Percentiles rank a stretch among this genome's conserved stretches.
These are phyloP conservation scores for Sander vitreus DNA, from an alignment of 2,113 vertebrate genomes.

Conservation along the genomic window DNA sequence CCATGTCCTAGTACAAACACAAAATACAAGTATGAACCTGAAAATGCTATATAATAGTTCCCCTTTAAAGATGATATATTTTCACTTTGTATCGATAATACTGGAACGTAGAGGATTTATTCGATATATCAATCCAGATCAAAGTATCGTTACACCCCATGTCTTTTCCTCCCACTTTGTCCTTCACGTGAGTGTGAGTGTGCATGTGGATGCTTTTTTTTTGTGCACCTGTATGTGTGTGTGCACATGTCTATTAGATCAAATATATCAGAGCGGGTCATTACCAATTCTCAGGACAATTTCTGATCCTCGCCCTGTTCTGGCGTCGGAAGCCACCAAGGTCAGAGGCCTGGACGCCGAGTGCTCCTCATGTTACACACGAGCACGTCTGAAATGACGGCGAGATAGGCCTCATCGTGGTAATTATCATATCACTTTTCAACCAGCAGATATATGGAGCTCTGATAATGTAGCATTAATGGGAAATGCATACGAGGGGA, in stretches of 20 bases:
- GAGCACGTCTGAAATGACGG: slow-evolving; percentile 26
- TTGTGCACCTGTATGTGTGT: slow-evolving; percentile 6
- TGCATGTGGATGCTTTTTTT: not conserved
- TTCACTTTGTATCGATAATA: no score
- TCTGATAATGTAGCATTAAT: slow-evolving; percentile 78
- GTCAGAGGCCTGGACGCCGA: slow-evolving; percentile 57
- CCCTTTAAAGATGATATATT: no score
- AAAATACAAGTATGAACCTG: no score
- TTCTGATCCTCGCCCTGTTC: slow-evolving; percentile 36
- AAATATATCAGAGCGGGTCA: slow-evolving; percentile 47
- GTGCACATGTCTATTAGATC: slow-evolving; percentile 36
- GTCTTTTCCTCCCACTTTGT: not conserved
- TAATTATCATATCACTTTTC: slow-evolving; percentile 82
- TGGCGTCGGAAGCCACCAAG: slow-evolving; percentile 70
- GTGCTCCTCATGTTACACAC: slow-evolving; percentile 73
- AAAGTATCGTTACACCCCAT: no score
- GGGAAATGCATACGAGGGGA: slow-evolving; percentile 72
- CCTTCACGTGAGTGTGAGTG: not conserved
- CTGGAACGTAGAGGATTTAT: no score
- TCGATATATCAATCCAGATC: no score
- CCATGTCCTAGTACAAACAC: no score
- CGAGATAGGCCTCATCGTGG: slow-evolving; percentile 57
- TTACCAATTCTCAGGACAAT: slow-evolving; percentile 57
- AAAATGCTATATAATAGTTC: no score
- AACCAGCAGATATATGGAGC: slow-evolving; percentile 71